Base-by-base conservation (phyloP, 1,140 invertebrate genomes). In the Mycetomoellerius zeteki region DNA sequence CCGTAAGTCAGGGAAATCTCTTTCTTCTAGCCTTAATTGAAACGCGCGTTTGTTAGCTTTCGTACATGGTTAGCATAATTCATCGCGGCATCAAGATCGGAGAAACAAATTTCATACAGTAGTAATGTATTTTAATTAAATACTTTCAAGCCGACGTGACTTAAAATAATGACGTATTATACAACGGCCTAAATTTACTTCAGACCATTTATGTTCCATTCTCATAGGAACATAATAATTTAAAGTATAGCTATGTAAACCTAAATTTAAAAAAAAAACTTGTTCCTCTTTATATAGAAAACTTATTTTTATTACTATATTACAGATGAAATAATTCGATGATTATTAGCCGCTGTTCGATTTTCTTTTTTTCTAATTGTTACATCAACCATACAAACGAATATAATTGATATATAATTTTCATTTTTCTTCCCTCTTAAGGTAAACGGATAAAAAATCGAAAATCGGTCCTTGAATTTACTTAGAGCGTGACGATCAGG, bases 401-500 rank as follows among this genome's bases (percentile, higher is more conserved):
- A 52, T 60, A 21, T 27, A 72, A 82, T 72, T 52, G 65, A 27
- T 16, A 43, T 47, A 62, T 5, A 37, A 37, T 14, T 50, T 21
- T 2, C 10, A 24, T 37, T 27, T 69, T 69, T 47, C n/a, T n/a
- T 47, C 4, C 10, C n/a, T 21, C 12, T 19, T 43, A 37, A 19
- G 7, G n/a, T 14, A 33, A 81, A 12, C 67, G 19, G 54, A 84
- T 50, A 75, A 37, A 62, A 50, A 54, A 69, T 30, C 14, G 30
- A 21, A 43, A 54, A 75, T 54, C 33, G 64, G 54, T 76, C 67
- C 75, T 7, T 7, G 60, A 82, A 86, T 60, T 86, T 62, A 71
- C 56, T 72, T 30, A 50, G 43, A 84, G 80, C 80, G 56, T 75
- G 19, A 73, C 24, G 47, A 43, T 69, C 52, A n/a, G 10, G 21